These are phyloP conservation scores for Ibidorhyncha struthersii DNA, from an alignment of 2,113 vertebrate genomes.

Conservation along the genomic window DNA sequence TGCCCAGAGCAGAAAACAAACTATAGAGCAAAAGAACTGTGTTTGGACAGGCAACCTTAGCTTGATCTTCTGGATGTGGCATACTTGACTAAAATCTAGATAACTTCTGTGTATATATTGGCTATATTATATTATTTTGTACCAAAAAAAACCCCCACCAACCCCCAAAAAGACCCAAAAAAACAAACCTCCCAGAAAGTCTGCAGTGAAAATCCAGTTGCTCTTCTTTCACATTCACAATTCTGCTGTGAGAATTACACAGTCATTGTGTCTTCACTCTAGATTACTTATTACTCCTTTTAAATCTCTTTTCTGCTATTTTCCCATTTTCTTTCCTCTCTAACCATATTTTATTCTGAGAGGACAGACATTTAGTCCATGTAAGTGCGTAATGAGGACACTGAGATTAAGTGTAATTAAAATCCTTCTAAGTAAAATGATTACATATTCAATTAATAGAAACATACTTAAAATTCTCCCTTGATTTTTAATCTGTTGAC, in stretches of 20 bases:
- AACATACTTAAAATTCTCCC: not conserved
- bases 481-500: conserved; percentile 8
- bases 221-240: not conserved
- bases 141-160: not conserved
- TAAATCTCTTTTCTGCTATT: not conserved
- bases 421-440: conserved; percentile 10
- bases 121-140: not conserved
- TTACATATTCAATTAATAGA: conserved; percentile 26
- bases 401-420: conserved; percentile 3
- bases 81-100: not conserved
- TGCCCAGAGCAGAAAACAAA: not conserved
- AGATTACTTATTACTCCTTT: not conserved
- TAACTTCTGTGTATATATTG: not conserved
- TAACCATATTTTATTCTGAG: not conserved
- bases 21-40: not conserved
- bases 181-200: not conserved
- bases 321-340: not conserved
- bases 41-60: not conserved
- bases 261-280: not conserved
- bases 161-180: not conserved
- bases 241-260: not conserved
- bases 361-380: not conserved
- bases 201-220: not conserved
- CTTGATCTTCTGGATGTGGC: not conserved
- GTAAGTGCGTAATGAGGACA: not conserved